A percentile compares a stretch with the other conserved stretches of the same genome.
These are phyloP conservation scores for Delphinus delphis DNA, from an alignment of 2,113 vertebrate genomes.

Conservation along the genomic window DNA sequence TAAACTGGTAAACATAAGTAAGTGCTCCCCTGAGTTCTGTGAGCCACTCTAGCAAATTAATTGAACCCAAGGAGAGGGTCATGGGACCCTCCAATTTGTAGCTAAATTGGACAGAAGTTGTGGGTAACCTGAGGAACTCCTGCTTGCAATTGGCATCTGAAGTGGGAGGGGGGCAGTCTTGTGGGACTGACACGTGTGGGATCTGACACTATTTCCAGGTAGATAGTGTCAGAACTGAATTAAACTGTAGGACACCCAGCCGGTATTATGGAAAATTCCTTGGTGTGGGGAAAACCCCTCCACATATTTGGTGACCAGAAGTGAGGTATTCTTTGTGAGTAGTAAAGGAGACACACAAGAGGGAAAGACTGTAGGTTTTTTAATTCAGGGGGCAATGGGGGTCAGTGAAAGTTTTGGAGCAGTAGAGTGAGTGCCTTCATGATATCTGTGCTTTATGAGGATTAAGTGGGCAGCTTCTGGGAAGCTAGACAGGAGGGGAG, in stretches of 20 bases:
- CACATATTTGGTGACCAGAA: background rate
- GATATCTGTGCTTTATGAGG: background rate
- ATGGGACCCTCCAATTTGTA: background rate
- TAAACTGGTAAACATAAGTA: background rate
- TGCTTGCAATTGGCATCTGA: background rate
- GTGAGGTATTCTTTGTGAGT: background rate
- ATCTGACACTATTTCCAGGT: background rate
- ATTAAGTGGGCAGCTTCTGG: background rate
- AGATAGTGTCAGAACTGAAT: background rate
- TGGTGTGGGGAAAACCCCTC: background rate
- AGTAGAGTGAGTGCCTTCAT: background rate
- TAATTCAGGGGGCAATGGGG: background rate
- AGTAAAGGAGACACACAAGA: background rate
- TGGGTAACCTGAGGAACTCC: background rate
- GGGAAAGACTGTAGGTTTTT: background rate
- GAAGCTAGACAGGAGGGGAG: background rate
- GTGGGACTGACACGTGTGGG: background rate
- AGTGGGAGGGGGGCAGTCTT: background rate
- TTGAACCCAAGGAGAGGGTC: background rate
- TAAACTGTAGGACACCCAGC: background rate
- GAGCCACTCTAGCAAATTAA: background rate
- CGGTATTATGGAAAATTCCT: background rate
- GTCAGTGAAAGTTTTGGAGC: background rate
- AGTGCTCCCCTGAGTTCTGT: background rate
- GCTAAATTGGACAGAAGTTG: background rate